Evolutionary conservation across 2,888 invertebrate species (phyloP).

Genomic region (Rhaphigaster nebulosa): DNA sequence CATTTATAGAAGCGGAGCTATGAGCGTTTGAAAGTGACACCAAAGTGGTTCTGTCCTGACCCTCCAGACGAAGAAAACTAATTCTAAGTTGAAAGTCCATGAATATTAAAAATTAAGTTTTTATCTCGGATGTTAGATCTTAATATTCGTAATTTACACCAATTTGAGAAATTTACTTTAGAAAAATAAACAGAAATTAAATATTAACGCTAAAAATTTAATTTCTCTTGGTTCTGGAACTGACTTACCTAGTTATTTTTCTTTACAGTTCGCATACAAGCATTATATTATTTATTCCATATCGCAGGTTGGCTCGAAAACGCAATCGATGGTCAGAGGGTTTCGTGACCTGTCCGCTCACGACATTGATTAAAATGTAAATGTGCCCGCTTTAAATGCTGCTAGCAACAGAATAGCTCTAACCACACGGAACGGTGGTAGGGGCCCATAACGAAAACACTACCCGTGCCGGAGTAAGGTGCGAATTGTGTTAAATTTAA

Average conservation of each 20-base stretch:
- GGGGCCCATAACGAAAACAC: neutral
- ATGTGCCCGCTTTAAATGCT: conserved; percentile 28
- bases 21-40: too few relatives aligned
- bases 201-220: too few relatives aligned
- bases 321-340: conserved; percentile 7
- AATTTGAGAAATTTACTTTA: too few relatives aligned
- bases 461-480: neutral
- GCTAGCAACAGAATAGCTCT: conserved; percentile 28
- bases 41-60: too few relatives aligned
- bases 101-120: too few relatives aligned
- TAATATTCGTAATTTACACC: too few relatives aligned
- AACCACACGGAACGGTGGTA: neutral
- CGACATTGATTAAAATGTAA: conserved; percentile 35
- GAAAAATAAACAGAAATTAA: too few relatives aligned
- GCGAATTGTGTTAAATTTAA: neutral
- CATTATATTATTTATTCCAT: neutral
- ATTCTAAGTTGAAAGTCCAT: too few relatives aligned
- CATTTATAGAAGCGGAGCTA: too few relatives aligned
- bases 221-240: neutral
- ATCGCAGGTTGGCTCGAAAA: conserved; percentile 12
- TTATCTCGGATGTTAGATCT: too few relatives aligned
- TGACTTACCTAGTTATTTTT: neutral
- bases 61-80: too few relatives aligned
- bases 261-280: neutral
- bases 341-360: conserved; percentile 32